Evolutionary conservation across 2,797 vertebrate species (phyloP).

Genomic region (Danio kyathit): DNA sequence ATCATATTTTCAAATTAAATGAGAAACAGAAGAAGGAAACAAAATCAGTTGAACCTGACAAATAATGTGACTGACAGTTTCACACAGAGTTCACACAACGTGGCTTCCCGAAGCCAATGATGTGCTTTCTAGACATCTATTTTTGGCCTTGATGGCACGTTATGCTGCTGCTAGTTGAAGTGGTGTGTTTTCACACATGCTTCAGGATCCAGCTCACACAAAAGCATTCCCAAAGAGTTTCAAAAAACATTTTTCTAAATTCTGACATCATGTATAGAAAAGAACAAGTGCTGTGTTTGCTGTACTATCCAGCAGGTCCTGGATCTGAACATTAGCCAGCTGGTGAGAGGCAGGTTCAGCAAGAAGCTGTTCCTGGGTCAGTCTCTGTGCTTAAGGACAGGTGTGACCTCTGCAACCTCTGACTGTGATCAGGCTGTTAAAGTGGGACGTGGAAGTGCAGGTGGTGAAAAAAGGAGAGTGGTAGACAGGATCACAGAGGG

Average conservation of each 20-base stretch:
- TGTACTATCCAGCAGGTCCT: conserved; percentile 4
- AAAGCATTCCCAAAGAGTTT: too few relatives aligned
- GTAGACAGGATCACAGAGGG: background rate
- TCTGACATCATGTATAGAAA: conserved; percentile 26
- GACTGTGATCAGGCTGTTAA: conserved; percentile 29
- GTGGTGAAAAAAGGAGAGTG: background rate
- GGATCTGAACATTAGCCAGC: conserved; percentile 48
- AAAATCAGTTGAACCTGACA: too few relatives aligned
- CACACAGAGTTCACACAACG: too few relatives aligned
- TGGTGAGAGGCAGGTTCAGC: conserved; percentile 40
- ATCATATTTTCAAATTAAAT: conserved; percentile 1
- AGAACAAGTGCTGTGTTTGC: conserved; percentile 40
- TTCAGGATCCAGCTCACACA: too few relatives aligned
- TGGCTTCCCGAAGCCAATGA: too few relatives aligned
- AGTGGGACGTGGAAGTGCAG: background rate
- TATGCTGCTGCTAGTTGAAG: too few relatives aligned
- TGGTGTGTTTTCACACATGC: too few relatives aligned
- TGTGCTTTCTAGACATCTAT: too few relatives aligned
- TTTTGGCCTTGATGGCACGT: too few relatives aligned
- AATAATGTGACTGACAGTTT: too few relatives aligned
- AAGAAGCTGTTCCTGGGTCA: conserved; percentile 36
- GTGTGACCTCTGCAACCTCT: conserved; percentile 1
- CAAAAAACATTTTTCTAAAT: background rate
- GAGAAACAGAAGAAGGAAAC: background rate
- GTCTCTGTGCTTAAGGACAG: conserved; percentile 11